Conservation (phyloP, 2,888 invertebrate genomes). For the Isoperla grammatica region DNA sequence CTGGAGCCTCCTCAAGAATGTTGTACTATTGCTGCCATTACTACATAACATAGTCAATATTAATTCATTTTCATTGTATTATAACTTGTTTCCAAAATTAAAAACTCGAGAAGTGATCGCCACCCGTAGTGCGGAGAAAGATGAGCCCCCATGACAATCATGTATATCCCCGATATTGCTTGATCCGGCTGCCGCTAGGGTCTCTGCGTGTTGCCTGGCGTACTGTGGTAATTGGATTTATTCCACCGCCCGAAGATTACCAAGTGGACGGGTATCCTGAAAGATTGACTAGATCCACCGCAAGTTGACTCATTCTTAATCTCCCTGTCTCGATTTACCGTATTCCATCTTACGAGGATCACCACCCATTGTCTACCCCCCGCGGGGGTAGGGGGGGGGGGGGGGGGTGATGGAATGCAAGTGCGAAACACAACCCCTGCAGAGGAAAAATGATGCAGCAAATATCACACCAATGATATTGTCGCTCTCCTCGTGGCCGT, state of each 20-base stretch:
- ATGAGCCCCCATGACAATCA: too few relatives aligned
- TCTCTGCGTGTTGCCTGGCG: constrained; percentile 5
- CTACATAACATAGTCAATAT: too few relatives aligned
- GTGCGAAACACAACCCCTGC: constrained; percentile 15
- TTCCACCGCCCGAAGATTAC: constrained; percentile 21
- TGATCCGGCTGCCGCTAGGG: too few relatives aligned
- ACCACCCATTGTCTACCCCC: constrained; percentile 16
- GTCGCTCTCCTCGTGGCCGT: neutral
- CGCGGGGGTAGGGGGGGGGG: neutral
- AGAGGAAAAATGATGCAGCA: constrained; percentile 22
- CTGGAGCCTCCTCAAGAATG: too few relatives aligned
- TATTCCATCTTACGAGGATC: constrained; percentile 3
- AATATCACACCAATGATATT: constrained; percentile 15
- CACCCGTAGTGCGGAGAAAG: too few relatives aligned
- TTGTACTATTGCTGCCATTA: too few relatives aligned
- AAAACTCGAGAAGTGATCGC: too few relatives aligned
- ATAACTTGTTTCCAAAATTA: too few relatives aligned
- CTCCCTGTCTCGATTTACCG: neutral
- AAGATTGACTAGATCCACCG: constrained; percentile 11
- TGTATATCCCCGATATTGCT: too few relatives aligned
- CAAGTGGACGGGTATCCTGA: constrained; percentile 9
- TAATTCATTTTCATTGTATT: too few relatives aligned
- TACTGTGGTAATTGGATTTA: constrained; percentile 22
- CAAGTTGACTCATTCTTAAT: constrained; percentile 15
- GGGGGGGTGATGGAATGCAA: constrained; percentile 22